Base-by-base conservation (phyloP, 2,797 vertebrate genomes). In the Gadopsis marmoratus region DNA sequence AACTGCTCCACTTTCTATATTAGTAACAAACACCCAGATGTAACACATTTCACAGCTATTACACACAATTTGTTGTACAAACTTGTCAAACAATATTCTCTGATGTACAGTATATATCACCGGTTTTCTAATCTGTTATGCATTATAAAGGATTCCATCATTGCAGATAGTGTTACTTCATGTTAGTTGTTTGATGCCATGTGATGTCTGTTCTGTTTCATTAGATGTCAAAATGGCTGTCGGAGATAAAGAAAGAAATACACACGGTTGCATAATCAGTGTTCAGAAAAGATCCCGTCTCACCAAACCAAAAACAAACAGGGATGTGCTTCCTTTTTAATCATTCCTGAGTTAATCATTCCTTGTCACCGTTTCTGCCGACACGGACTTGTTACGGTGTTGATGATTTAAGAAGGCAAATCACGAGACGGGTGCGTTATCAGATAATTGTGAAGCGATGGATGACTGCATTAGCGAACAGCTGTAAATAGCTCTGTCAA, bases 1-100 rank as follows among this genome's bases (percentile, higher is more conserved):
- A 59, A 26, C 73, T 78, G 47, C 26, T 76, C 43, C 43, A 61
- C 23, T 50, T 78, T 76, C 35, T 72, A 53, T 55, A 73, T n/a
- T 55, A 50, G 50, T 48, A 53, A 62, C 26, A 65, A 55, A 70
- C 26, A 55, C 41, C 9, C 19, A 83, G 45, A 74, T 79, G 23
- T 35, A 85, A 84, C 64, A 75, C 74, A 86, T 89, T 88, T 90
- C 71, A 88, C 70, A 26, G 33, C 17, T 74, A 48, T 72, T 58
- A 71, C 48, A 75, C 51, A 50, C 35, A 45, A 54, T 48, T 43
- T 78, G 54, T 78, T 91, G 83, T 92, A 86, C 43, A 88, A 84
- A 89, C 10, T 26, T 86, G 59, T 88, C 67, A 65, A 26, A 88
- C 83, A 60, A 12, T 70, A 47, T 79, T 35, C 71, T 47, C 29